Percentiles rank a stretch among this genome's conserved stretches.
Evolutionary conservation across 2,113 vertebrate genomes (phyloP).

Genomic region (Brachyistius frenatus): DNA sequence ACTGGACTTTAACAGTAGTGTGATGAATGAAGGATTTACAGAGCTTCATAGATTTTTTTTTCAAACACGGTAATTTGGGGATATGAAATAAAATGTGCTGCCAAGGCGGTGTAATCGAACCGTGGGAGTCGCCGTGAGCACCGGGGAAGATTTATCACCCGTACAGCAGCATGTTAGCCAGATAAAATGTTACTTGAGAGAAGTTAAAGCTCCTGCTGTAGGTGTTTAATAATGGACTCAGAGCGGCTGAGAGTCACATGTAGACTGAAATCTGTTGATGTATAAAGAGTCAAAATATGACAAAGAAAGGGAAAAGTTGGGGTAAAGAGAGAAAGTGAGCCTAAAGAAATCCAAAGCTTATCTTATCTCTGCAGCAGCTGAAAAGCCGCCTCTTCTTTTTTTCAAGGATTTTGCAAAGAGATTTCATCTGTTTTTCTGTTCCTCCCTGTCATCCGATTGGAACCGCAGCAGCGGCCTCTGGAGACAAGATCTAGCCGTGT

Average conservation of each 20-base stretch:
- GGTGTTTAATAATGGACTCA: conserved; percentile 34
- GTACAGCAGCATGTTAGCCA: conserved; percentile 45
- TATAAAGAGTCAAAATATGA: neutral
- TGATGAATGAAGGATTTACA: conserved; percentile 70
- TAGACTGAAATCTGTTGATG: neutral
- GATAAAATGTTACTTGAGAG: conserved; percentile 71
- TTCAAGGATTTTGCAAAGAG: conserved; percentile 37
- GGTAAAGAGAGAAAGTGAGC: conserved; percentile 1
- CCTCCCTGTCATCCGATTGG: conserved; percentile 55
- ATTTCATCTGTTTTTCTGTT: conserved; percentile 65
- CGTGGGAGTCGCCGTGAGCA: conserved; percentile 57
- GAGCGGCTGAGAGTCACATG: neutral
- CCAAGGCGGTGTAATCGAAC: conserved; percentile 69
- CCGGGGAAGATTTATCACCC: conserved; percentile 68
- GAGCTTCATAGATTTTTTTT: conserved; percentile 30
- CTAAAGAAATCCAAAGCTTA: neutral
- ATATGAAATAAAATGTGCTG: conserved; percentile 61
- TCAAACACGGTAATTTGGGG: conserved; percentile 60
- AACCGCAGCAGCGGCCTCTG: conserved; percentile 27
- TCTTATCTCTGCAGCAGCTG: conserved; percentile 58
- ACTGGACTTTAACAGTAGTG: conserved; percentile 50
- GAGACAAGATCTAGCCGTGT: conserved; percentile 44
- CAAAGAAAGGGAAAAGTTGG: conserved; percentile 1
- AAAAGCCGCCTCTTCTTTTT: conserved; percentile 38
- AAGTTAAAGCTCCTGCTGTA: conserved; percentile 48